Percentiles rank a stretch among this genome's conserved stretches.
phyloP scores from a whole-genome alignment of 2,888 invertebrate genomes.

The Leptodirus hochenwartii region DNA sequence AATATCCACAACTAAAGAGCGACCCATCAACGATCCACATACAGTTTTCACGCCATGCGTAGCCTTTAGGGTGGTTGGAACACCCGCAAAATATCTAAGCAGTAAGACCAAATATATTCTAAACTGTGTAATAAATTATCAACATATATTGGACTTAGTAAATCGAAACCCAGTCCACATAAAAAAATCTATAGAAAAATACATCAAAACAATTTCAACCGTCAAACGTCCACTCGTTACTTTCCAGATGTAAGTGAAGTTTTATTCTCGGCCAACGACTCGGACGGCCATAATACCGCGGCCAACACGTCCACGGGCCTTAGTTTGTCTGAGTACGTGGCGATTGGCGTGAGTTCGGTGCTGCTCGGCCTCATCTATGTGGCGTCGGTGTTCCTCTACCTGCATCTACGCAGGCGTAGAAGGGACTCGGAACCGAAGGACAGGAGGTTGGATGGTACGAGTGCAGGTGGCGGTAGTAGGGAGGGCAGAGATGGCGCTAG shows the following conservation, averaged over 20 bases:
- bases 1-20: slow-evolving; percentile 20
- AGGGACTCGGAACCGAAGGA: slow-evolving; percentile 18
- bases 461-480: neutral
- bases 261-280: slow-evolving; percentile 49
- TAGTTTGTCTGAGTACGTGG: slow-evolving; percentile 59
- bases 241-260: slow-evolving; percentile 62
- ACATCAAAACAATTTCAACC: neutral
- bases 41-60: slow-evolving; percentile 70
- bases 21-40: slow-evolving; percentile 25
- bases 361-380: slow-evolving; percentile 77
- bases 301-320: slow-evolving; percentile 38
- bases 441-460: slow-evolving; percentile 15
- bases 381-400: slow-evolving; percentile 65
- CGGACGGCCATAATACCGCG: slow-evolving; percentile 38
- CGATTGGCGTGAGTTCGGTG: slow-evolving; percentile 66
- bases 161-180: neutral
- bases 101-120: slow-evolving; percentile 30
- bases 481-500: neutral
- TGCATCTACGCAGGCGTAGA: slow-evolving; percentile 50
- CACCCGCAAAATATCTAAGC: slow-evolving; percentile 44
- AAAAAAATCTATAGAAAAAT: slow-evolving; percentile 1
- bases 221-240: neutral
- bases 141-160: neutral
- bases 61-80: slow-evolving; percentile 70
- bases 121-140: neutral